Percentiles rank a stretch among this genome's conserved stretches.
Evolutionary conservation across 1,140 invertebrate genomes (phyloP).

Genomic region (Cyphomyrmex costatus): DNA sequence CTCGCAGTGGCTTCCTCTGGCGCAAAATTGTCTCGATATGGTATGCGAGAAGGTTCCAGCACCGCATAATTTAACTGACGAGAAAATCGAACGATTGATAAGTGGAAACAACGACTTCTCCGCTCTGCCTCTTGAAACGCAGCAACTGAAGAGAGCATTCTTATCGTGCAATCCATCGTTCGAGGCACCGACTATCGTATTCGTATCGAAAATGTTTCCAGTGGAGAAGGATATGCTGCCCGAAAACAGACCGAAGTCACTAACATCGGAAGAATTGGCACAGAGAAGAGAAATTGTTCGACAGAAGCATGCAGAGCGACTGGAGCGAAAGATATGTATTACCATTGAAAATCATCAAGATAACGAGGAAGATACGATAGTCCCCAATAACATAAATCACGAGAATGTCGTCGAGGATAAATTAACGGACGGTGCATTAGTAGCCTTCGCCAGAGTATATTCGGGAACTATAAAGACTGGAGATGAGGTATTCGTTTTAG

Average conservation of each 20-base stretch:
- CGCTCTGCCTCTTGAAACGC: constrained; percentile 90
- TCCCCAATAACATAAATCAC: constrained; percentile 85
- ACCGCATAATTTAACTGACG: constrained; percentile 92
- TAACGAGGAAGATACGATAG: constrained; percentile 73
- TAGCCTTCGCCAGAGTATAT: constrained; percentile 98
- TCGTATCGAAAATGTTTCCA: constrained; percentile 98
- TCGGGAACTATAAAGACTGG: constrained; percentile 94
- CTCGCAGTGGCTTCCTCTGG: constrained; percentile 96
- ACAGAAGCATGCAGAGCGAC: constrained; percentile 88
- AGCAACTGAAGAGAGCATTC: constrained; percentile 92
- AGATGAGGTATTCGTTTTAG: constrained; percentile 93
- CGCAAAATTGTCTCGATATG: constrained; percentile 93
- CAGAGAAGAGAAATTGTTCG: constrained; percentile 90
- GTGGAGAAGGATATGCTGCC: constrained; percentile 91
- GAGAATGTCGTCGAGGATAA: constrained; percentile 76
- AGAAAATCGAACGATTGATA: constrained; percentile 89
- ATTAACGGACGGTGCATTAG: constrained; percentile 88
- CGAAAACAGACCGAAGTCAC: constrained; percentile 90
- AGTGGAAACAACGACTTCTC: constrained; percentile 89
- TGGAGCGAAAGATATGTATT: constrained; percentile 51
- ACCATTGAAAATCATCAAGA: not conserved
- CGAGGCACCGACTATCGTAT: constrained; percentile 93
- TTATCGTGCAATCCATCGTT: constrained; percentile 90
- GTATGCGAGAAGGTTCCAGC: constrained; percentile 93
- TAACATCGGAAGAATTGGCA: constrained; percentile 93